Conservation (phyloP, 2,888 invertebrate genomes). For the Lypha dubia region DNA sequence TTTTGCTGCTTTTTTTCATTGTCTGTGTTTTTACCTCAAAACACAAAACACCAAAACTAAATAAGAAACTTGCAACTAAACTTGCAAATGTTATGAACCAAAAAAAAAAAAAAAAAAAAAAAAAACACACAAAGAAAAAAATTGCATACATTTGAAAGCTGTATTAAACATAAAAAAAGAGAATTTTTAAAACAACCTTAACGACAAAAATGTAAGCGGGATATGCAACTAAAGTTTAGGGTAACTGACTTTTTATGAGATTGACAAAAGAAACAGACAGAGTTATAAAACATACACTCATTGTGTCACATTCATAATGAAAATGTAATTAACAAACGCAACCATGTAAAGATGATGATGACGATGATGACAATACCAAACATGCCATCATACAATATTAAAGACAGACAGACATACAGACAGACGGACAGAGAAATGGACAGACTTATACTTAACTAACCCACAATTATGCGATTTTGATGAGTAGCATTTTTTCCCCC, state of each 20-base stretch:
- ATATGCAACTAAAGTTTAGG: conserved; percentile 51
- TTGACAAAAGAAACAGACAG: conserved; percentile 50
- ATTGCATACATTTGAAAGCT: conserved; percentile 54
- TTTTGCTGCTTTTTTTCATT: conserved; percentile 30
- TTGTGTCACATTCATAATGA: conserved; percentile 70
- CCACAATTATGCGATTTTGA: conserved; percentile 59
- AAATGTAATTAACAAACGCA: conserved; percentile 69
- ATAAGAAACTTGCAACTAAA: conserved; percentile 61
- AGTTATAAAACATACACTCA: conserved; percentile 33
- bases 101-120: conserved; percentile 26
- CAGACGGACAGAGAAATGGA: conserved; percentile 15
- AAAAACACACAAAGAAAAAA: conserved; percentile 3
- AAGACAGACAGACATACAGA: not conserved
- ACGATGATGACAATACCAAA: conserved; percentile 70
- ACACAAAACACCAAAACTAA: conserved; percentile 50
- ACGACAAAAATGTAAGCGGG: conserved; percentile 53
- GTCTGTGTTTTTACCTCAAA: conserved; percentile 29
- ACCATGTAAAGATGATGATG: conserved; percentile 68
- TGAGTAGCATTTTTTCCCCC: conserved; percentile 40
- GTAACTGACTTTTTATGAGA: conserved; percentile 67
- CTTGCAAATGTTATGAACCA: conserved; percentile 60
- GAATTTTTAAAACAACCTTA: conserved; percentile 51
- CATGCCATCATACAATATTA: conserved; percentile 26
- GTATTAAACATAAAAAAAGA: conserved; percentile 31
- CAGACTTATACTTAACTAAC: conserved; percentile 39